Evolutionary conservation across 2,797 vertebrate species (phyloP), one percentile per base, ranked within the genome.

Genomic region (Thripadectes ignobilis): DNA sequence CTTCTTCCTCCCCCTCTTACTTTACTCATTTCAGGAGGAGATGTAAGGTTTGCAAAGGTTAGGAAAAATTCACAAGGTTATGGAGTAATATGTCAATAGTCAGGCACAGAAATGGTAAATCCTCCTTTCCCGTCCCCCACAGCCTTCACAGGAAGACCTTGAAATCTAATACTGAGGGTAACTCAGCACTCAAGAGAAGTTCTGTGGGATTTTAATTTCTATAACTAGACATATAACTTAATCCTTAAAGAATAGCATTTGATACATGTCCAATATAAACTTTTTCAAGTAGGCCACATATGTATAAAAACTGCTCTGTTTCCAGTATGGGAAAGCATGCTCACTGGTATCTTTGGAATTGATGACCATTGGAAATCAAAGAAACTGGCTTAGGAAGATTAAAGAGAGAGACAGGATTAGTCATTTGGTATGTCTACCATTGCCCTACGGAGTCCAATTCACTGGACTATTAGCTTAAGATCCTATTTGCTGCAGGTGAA

Each of bases 221-320:
- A 38, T 52, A 63, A 85, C 32, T 76, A 39, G 24, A 52, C 12
- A 39, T 4, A 65, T 46, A 86, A 79, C 86, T 82, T 45, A 66
- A 78, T 84, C 21, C 32, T 93, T 82, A 51, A 75, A 88, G 45
- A 72, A 63, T 20, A 59, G 2, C 23, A 59, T 79, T 84, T 91
- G 32, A 69, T 81, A 82, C 18, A 43, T 45, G 43, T 62, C 80
- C 86, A 76, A 68, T 55, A 55, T 45, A 72, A 69, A 36, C 26
- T 51, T 88, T 77, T 85, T 69, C 55, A 88, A 52, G 61, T 39
- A 88, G 49, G 20, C 76, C 43, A 55, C 39, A 81, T 41, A 20
- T 49, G 13, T n/a, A 79, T n/a, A 68, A 41, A 46, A 71, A 72
- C 36, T 62, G 13, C 65, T 85, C 15, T 14, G 51, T 49, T 80